phyloP scores from a whole-genome alignment of 2,113 vertebrate species.

The Maylandia zebra region DNA sequence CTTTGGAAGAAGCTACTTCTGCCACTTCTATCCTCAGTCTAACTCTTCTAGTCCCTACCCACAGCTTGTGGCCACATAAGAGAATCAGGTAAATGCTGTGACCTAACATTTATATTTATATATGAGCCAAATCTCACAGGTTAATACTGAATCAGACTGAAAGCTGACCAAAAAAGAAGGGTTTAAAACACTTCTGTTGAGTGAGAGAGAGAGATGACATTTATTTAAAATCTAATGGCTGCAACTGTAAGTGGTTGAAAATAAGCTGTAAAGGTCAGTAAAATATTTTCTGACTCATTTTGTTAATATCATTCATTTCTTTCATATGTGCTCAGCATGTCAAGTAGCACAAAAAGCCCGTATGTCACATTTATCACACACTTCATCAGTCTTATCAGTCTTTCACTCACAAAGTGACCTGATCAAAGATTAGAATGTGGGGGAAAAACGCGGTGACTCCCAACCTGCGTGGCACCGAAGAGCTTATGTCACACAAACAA shows the following conservation, averaged over 20 bases:
- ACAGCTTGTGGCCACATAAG: neutral
- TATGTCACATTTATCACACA: neutral
- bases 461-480: neutral
- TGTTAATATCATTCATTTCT: neutral
- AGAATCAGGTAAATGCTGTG: neutral
- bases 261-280: neutral
- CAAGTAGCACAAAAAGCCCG: neutral
- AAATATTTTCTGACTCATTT: neutral
- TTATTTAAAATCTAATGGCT: neutral
- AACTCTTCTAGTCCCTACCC: neutral
- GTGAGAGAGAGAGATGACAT: neutral
- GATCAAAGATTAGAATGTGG: constrained; percentile 3
- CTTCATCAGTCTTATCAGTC: neutral
- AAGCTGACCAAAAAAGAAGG: neutral
- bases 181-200: neutral
- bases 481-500: constrained; percentile 34
- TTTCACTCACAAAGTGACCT: neutral
- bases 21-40: neutral
- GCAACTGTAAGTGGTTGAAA: neutral
- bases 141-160: neutral
- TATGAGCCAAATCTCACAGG: neutral
- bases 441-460: neutral
- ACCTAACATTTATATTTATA: neutral
- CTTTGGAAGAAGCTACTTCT: neutral
- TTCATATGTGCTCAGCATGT: neutral